Evolutionary conservation across 1,140 invertebrate species (phyloP).

Genomic region (Ladona fulva): DNA sequence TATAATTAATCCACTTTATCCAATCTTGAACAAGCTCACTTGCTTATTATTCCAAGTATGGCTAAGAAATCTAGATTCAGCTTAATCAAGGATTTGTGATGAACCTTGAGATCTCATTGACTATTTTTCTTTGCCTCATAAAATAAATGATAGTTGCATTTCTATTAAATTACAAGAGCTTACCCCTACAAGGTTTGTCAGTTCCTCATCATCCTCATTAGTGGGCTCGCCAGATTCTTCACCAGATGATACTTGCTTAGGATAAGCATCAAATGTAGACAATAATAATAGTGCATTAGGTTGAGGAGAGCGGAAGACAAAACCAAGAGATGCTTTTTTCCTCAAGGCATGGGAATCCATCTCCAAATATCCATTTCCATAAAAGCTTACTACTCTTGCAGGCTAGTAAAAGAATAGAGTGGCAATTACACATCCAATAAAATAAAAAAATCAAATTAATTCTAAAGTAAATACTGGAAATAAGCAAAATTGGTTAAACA

Average conservation of each 20-base stretch:
- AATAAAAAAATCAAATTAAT: no score
- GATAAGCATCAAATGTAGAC: slow-evolving; percentile 48
- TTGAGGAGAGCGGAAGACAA: slow-evolving; percentile 68
- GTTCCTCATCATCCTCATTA: slow-evolving; percentile 26
- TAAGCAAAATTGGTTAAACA: no score
- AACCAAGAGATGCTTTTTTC: slow-evolving; percentile 52
- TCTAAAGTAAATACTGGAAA: no score
- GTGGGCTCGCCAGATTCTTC: neutral
- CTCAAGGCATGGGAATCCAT: slow-evolving; percentile 51
- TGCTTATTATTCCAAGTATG: no score
- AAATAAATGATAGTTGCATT: no score
- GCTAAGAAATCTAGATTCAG: no score
- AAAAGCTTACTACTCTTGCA: slow-evolving; percentile 56
- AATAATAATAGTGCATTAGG: slow-evolving; percentile 61
- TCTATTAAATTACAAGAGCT: slow-evolving; percentile 10
- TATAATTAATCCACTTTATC: no score
- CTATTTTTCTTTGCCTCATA: no score
- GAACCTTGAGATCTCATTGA: no score
- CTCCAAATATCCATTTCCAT: slow-evolving; percentile 70
- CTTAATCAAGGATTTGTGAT: no score
- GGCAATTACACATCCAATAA: slow-evolving; percentile 15
- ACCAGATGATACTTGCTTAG: neutral
- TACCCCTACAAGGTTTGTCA: slow-evolving; percentile 30
- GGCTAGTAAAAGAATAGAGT: slow-evolving; percentile 36
- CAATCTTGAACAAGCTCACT: no score